Base-by-base conservation (phyloP, 2,113 vertebrate species). In the Bagarius yarrelli region DNA sequence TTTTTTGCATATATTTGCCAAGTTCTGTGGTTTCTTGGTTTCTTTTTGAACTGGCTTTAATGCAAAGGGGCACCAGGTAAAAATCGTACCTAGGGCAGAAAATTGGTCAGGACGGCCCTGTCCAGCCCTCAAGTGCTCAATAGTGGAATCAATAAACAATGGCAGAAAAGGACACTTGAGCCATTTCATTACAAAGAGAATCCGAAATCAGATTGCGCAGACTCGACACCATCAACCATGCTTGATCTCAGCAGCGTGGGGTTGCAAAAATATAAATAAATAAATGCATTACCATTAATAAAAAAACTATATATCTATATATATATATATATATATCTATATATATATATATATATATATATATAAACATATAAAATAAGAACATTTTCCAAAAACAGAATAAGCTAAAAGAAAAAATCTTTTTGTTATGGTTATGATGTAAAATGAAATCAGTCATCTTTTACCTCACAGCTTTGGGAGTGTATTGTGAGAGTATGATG, bases 161-260 rank as follows among this genome's bases (percentile, higher is more conserved):
- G 23, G 55, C 79, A 32, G 32, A 56, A 44, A 34, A 72, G 64
- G 81, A 76, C 73, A n/a, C 79, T 70, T 50, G 53, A 40, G 66
- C 71, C 40, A 44, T 64, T 71, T 53, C 36, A 44, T 50, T 81
- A 81, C 76, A 81, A 85, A 85, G 81, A 83, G 81, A 85, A 85
- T 85, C 83, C 55, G 69, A 87, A 76, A 89, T 91, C 84, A 88
- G 79, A 78, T 84, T 60, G 80, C 84, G 86, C 78, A 86, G 79
- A 81, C 82, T 88, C 83, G 83, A 76, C 83, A 81, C 75, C 79
- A 76, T 71, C 40, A 55, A 50, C 44, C 25, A 74, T 18, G 77
- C 81, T 84, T 86, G 83, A 87, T 87, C 83, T 86, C 72, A 84
- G 81, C 77, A 84, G 81, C 25, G 64, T 36, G 13, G 72, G 66